Percentiles rank a stretch among this genome's conserved stretches.
phyloP scores from a whole-genome alignment of 2,797 vertebrate genomes.

The Myripristis jacobus region DNA sequence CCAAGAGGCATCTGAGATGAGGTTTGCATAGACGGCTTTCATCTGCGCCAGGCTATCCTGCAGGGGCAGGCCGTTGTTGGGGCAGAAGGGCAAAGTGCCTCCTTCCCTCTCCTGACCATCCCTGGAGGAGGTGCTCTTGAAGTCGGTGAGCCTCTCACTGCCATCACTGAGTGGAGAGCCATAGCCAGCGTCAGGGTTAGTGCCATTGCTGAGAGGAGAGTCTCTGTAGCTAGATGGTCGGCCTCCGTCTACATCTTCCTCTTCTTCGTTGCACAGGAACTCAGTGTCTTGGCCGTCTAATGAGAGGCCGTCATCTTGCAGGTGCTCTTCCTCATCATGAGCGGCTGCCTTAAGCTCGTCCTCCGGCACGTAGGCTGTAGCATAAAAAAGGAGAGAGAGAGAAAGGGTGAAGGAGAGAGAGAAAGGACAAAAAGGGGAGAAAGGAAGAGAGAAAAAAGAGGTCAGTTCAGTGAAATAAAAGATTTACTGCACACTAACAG shows the following conservation, averaged over 20 bases:
- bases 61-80: conserved; percentile 89
- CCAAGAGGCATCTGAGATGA: conserved; percentile 98
- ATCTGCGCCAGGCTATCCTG: conserved; percentile 99
- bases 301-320: conserved; percentile 93
- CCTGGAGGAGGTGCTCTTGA: conserved; percentile 93
- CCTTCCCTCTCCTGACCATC: conserved; percentile 91
- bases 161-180: conserved; percentile 96
- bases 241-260: conserved; percentile 90
- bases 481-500: conserved; percentile 78
- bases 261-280: conserved; percentile 90
- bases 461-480: conserved; percentile 78
- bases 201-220: conserved; percentile 96
- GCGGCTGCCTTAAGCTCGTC: conserved; percentile 95
- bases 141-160: conserved; percentile 94
- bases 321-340: conserved; percentile 89
- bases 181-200: conserved; percentile 95
- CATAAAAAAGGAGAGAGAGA: conserved; percentile 80
- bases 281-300: conserved; percentile 93
- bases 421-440: conserved; percentile 41
- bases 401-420: conserved; percentile 59
- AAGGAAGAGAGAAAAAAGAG: conserved; percentile 71
- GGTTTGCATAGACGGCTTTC: conserved; percentile 98
- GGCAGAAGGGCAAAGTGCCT: conserved; percentile 77
- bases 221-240: conserved; percentile 94
- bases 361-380: conserved; percentile 96